A percentile compares a stretch with the other conserved stretches of the same genome.
These are phyloP conservation scores for Tiphia femorata DNA, from an alignment of 2,888 invertebrate genomes.

Conservation along the genomic window DNA sequence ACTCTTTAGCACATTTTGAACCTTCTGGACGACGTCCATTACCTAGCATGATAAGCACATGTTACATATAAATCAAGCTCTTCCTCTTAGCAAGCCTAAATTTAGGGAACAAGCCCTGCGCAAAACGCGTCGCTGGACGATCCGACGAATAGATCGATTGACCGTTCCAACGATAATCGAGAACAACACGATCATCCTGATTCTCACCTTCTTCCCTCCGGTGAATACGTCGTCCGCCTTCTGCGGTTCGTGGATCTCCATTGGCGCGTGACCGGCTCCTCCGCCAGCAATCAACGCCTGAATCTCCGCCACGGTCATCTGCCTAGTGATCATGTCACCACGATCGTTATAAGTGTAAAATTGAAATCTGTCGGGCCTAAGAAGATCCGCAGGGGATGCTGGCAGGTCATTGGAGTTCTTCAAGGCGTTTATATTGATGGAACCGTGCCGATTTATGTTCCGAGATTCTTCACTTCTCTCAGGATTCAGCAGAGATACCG, in stretches of 20 bases:
- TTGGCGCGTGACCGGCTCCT: constrained; percentile 74
- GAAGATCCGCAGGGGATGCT: constrained; percentile 80
- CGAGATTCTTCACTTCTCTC: background rate
- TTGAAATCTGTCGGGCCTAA: constrained; percentile 87
- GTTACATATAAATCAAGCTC: background rate
- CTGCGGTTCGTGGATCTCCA: constrained; percentile 56
- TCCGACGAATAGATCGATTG: too few relatives aligned
- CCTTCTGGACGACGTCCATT: constrained; percentile 84
- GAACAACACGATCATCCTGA: background rate
- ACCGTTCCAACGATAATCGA: too few relatives aligned
- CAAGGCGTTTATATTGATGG: background rate
- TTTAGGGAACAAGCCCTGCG: too few relatives aligned
- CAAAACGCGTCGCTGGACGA: too few relatives aligned
- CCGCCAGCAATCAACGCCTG: constrained; percentile 88
- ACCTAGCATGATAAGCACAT: constrained; percentile 67
- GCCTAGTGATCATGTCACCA: constrained; percentile 83
- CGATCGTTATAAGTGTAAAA: constrained; percentile 89
- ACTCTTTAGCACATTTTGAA: constrained; percentile 85
- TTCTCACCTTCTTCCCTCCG: constrained; percentile 57
- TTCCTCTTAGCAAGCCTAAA: too few relatives aligned
- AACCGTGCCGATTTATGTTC: background rate
- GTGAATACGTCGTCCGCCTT: constrained; percentile 47
- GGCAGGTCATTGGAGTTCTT: constrained; percentile 53
- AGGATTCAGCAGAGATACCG: background rate
- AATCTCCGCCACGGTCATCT: constrained; percentile 89